Evolutionary conservation across 2,113 vertebrate species (phyloP).

Genomic region (Xiphophorus maculatus): DNA sequence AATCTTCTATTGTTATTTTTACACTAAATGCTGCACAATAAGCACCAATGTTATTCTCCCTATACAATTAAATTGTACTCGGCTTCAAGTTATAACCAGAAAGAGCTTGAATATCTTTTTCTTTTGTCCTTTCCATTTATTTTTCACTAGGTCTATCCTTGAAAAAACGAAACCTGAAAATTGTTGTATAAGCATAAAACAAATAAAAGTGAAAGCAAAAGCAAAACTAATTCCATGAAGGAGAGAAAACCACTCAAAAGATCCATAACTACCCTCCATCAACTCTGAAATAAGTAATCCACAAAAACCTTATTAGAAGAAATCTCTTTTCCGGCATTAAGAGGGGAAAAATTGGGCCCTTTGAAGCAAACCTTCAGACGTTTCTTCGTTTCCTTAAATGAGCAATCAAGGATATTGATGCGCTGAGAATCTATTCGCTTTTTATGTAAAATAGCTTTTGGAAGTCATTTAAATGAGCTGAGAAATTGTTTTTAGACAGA

Average conservation of each 20-base stretch:
- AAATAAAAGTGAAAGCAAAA: slow-evolving; percentile 30
- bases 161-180: not conserved
- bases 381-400: slow-evolving; percentile 34
- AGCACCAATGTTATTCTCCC: too few relatives aligned
- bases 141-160: not conserved
- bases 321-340: slow-evolving; percentile 30
- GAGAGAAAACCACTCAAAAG: slow-evolving; percentile 40
- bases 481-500: slow-evolving; percentile 16
- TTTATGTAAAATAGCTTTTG: slow-evolving; percentile 32
- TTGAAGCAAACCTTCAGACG: slow-evolving; percentile 26
- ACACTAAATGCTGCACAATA: too few relatives aligned
- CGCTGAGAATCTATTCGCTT: slow-evolving; percentile 17
- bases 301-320: slow-evolving; percentile 30
- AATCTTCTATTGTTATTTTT: too few relatives aligned
- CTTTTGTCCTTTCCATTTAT: not conserved
- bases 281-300: slow-evolving; percentile 28
- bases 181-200: not conserved
- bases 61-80: too few relatives aligned
- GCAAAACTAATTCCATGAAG: slow-evolving; percentile 29
- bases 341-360: slow-evolving; percentile 16
- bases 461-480: slow-evolving; percentile 30
- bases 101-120: too few relatives aligned
- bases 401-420: slow-evolving; percentile 56
- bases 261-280: slow-evolving; percentile 21
- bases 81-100: too few relatives aligned